Evolutionary conservation across 2,888 invertebrate species (phyloP).

Genomic region (Oligia fasciuncula): DNA sequence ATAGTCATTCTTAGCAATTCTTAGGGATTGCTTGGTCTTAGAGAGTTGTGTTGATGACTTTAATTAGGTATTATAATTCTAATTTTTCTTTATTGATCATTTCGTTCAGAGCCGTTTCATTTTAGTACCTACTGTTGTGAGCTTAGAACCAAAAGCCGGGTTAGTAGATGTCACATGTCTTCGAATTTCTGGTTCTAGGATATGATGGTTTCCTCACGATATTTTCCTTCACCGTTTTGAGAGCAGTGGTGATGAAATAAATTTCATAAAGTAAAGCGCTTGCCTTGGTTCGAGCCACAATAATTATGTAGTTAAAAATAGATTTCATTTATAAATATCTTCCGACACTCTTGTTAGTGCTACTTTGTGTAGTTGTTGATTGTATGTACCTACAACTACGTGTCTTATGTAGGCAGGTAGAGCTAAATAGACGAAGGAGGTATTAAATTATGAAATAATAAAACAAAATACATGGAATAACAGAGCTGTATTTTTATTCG

Average conservation of each 20-base stretch:
- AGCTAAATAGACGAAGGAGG: background rate
- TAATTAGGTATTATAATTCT: too few relatives aligned
- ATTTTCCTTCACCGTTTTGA: background rate
- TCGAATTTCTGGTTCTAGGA: background rate
- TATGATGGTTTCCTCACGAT: background rate
- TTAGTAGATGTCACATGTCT: background rate
- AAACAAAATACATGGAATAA: background rate
- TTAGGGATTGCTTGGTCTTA: too few relatives aligned
- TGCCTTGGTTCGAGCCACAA: background rate
- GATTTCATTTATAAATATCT: background rate
- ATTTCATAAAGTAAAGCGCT: background rate
- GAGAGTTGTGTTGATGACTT: too few relatives aligned
- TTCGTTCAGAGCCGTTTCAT: background rate
- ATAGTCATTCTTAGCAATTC: too few relatives aligned
- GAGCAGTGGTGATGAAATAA: background rate
- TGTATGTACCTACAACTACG: too few relatives aligned
- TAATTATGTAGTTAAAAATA: too few relatives aligned
- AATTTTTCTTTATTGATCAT: background rate
- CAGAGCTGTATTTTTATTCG: background rate
- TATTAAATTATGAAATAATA: background rate
- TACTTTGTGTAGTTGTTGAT: background rate
- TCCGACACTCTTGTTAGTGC: background rate
- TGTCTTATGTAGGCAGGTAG: background rate
- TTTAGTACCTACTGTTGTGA: background rate
- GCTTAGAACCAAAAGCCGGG: background rate